Percentiles rank a stretch among this genome's conserved stretches.
phyloP scores from a whole-genome alignment of 2,797 vertebrate species.

The Galago senegalensis region DNA sequence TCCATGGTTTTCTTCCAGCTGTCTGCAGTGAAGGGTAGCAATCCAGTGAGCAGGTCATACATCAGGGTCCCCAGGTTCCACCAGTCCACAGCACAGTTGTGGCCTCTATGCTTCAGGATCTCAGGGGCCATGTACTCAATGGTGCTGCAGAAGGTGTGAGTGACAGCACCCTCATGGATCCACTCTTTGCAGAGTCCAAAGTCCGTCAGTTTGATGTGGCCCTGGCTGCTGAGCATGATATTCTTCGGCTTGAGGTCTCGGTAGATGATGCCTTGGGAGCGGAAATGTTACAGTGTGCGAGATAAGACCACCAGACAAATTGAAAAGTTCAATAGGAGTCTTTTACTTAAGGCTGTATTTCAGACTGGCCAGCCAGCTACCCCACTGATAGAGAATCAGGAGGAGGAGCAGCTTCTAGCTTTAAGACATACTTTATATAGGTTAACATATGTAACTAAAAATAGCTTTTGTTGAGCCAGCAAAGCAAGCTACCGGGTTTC shows the following conservation, averaged over 20 bases:
- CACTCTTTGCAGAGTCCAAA: constrained; percentile 97
- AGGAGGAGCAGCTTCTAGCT: no score
- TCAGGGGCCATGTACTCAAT: constrained; percentile 98
- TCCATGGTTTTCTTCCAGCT: constrained; percentile 97
- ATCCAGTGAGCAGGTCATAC: constrained; percentile 98
- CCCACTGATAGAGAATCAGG: no score
- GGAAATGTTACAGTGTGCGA: constrained; percentile 84
- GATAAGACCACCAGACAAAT: no score
- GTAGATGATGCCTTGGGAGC: constrained; percentile 95
- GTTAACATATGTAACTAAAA: no score
- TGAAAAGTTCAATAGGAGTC: no score
- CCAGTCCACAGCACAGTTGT: constrained; percentile 97
- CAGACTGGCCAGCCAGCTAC: no score
- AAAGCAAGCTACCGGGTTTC: no score
- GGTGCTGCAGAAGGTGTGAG: constrained; percentile 96
- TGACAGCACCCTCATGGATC: constrained; percentile 93
- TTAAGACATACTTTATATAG: no score
- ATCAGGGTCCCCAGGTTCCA: constrained; percentile 97
- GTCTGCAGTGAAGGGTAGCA: constrained; percentile 96
- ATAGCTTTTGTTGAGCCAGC: no score
- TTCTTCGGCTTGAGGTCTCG: constrained; percentile 96
- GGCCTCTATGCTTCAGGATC: constrained; percentile 94
- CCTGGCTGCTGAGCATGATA: constrained; percentile 95
- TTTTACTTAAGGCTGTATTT: no score
- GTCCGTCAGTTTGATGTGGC: constrained; percentile 96